Evolutionary conservation across 2,888 invertebrate species (phyloP), one percentile per base, ranked within the genome.

Genomic region (Penaeus monodon): DNA sequence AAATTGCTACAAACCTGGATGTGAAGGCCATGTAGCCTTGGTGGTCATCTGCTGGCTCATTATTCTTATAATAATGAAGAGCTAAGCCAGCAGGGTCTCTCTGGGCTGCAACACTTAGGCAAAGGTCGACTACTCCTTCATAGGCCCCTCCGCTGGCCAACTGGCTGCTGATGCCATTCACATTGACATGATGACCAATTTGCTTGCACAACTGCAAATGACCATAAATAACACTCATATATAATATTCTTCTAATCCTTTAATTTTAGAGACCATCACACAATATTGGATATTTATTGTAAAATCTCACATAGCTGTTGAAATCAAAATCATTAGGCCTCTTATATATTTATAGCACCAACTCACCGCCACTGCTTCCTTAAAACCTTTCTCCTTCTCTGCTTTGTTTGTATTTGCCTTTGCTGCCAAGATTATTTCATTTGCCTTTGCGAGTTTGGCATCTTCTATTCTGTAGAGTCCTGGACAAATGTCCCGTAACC

Each of bases 391-490:
- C 91, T 96, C 95, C 91, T 95, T 95, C 91, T 97, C 97, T 24
- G 95, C 94, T 0, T 94, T 93, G 92, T 96, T 96, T 91, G 91
- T 91, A 29, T 94, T 94, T 90, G 94, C 94, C 91, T 96, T 96
- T 0, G 97, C 96, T 91, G 95, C 95, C 92, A 97, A 95, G 84
- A 98, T 93, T 91, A 98, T 95, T 93, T 98, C 98, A 91, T 97
- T 97, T 0, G 97, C 97, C 95, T 98, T 98, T 3, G 98, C 97
- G 91, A 97, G 97, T 22, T 97, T 96, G 7, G 98, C 99, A 93
- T 99, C 99, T 93, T 99, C 99, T 91, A 95, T 95, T 90, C 96
- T 95, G 92, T 98, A 99, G 49, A 99, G 94, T 91, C 96, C 96
- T 0, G 99, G 99, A 91, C 99, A 99, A 1, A 97, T 94, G 91